These are phyloP conservation scores for Tetragnatha versicolor DNA, from an alignment of 1,140 invertebrate genomes.

Conservation along the genomic window DNA sequence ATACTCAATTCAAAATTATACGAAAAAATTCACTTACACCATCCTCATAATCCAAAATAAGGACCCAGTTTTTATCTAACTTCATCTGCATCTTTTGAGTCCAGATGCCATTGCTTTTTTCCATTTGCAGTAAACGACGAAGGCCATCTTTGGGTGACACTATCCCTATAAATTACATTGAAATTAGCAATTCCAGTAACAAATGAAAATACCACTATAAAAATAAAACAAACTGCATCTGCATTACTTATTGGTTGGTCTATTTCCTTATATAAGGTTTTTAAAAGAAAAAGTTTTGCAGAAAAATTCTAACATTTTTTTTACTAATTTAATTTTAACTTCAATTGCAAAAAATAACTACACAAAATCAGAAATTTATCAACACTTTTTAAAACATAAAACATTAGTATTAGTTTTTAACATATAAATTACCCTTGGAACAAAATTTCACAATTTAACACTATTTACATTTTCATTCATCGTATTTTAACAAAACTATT, in stretches of 20 bases:
- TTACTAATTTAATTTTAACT: too few species aligned
- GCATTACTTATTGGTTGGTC: too few species aligned
- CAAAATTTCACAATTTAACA: not conserved
- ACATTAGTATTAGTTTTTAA: too few species aligned
- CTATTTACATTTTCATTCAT: not conserved
- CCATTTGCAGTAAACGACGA: slow-evolving; percentile 89
- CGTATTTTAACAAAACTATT: not conserved
- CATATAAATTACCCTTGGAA: not conserved
- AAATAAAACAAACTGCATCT: too few species aligned
- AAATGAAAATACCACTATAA: too few species aligned
- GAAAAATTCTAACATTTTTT: too few species aligned
- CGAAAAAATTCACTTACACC: slow-evolving; percentile 74
- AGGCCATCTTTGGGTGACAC: slow-evolving; percentile 78
- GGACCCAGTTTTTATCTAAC: slow-evolving; percentile 84
- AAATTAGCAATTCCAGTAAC: too few species aligned
- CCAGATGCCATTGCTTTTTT: slow-evolving; percentile 98
- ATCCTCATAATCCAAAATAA: slow-evolving; percentile 97
- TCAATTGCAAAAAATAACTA: too few species aligned
- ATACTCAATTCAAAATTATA: not conserved
- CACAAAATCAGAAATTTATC: too few species aligned
- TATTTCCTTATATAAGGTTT: too few species aligned
- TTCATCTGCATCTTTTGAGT: slow-evolving; percentile 96
- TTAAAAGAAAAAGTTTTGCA: too few species aligned
- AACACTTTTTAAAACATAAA: too few species aligned
- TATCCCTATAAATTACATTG: slow-evolving; percentile 37